Evolutionary conservation across 2,797 vertebrate species (phyloP).

Genomic region (Anabas testudineus): DNA sequence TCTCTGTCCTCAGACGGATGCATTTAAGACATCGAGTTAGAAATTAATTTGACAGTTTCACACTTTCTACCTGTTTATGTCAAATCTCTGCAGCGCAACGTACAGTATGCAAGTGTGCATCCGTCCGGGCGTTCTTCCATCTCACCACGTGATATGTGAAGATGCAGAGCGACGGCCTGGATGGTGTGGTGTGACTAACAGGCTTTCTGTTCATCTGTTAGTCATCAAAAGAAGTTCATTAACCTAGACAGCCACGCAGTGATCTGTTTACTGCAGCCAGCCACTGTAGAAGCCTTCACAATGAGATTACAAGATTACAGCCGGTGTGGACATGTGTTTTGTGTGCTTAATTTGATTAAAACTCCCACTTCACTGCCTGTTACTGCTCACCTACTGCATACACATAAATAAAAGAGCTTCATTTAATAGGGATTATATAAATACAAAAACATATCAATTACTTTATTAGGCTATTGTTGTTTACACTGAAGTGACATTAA

Average conservation of each 20-base stretch:
- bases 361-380: slow-evolving; percentile 51
- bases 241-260: slow-evolving; percentile 33
- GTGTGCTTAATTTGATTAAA: slow-evolving; percentile 70
- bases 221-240: slow-evolving; percentile 55
- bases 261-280: slow-evolving; percentile 56
- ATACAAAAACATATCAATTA: background rate
- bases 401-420: slow-evolving; percentile 40
- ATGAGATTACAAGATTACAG: slow-evolving; percentile 77
- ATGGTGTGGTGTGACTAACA: slow-evolving; percentile 39
- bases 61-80: slow-evolving; percentile 19
- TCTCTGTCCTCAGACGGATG: background rate
- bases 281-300: slow-evolving; percentile 29
- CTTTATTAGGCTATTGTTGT: background rate
- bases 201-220: slow-evolving; percentile 47
- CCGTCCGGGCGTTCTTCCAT: background rate
- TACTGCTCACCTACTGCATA: slow-evolving; percentile 42
- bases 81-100: background rate
- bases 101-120: background rate
- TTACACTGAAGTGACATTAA: background rate
- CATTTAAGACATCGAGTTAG: background rate
- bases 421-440: background rate
- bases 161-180: slow-evolving; percentile 32
- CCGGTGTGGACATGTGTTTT: slow-evolving; percentile 61
- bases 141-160: slow-evolving; percentile 30
- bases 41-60: background rate